Base-by-base conservation (phyloP, 2,113 vertebrate species). In the Odontophorus gujanensis region DNA sequence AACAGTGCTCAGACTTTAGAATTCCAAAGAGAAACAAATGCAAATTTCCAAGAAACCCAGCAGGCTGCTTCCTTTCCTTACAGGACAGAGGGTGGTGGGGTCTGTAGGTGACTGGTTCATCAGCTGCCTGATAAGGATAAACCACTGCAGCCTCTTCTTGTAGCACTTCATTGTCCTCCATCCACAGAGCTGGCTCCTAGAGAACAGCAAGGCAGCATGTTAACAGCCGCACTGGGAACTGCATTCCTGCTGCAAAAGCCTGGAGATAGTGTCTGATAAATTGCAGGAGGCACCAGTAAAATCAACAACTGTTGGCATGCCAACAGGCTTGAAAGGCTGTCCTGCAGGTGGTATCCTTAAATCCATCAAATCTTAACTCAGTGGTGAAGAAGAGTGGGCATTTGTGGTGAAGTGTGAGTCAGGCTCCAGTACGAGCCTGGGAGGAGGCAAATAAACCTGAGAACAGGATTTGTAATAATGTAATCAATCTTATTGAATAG, bases 211-310 rank as follows among this genome's bases (percentile, higher is more conserved):
- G 38, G 45, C 66, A 88, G 51, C 67, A 69, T 73, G 28, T 30
- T 90, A 91, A 57, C 59, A 80, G 74, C n/a, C 67, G 14, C 38
- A n/a, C 36, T 72, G 59, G 59, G 72, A 75, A 58, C 58, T 72
- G 50, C 76, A 72, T 82, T 93, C 72, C 67, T 87, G 30, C 62
- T 84, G 6, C 68, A 86, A 84, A 89, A 17, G 59, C 72, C 43
- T 79, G 32, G 77, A 77, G 73, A 86, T 0, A 36, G 24, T 72
- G 48, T 45, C 92, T 83, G 92, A 12, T 68, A 63, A 82, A 62
- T 71, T 93, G 74, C 50, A 93, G 87, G 72, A 81, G 50, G 48
- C 67, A 83, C 77, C 84, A 88, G 81, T 84, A 85, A 90, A 86
- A 85, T 80, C 74, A 63, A 26, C 75, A 62, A 71, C 59, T 50